Evolutionary conservation across 1,140 invertebrate species (phyloP).

Genomic region (Ooceraea biroi): DNA sequence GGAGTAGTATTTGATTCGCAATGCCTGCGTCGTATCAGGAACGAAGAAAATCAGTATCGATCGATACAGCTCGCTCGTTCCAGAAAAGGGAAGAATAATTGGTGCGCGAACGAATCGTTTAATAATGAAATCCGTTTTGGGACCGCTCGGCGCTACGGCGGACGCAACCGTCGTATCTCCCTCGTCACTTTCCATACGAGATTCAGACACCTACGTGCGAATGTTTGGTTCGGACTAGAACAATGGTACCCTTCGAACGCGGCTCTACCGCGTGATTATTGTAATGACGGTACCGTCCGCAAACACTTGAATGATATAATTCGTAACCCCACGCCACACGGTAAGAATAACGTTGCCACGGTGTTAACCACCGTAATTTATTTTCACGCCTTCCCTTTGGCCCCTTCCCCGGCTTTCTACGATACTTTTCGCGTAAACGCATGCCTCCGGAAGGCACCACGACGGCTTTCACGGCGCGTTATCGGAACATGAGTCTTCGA

Average conservation of each 20-base stretch:
- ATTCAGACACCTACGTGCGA: slow-evolving; percentile 66
- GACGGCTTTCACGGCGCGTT: slow-evolving; percentile 58
- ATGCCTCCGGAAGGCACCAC: slow-evolving; percentile 19
- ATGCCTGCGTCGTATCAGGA: no score
- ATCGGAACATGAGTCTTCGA: slow-evolving; percentile 15
- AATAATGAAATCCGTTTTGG: neutral
- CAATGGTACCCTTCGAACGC: slow-evolving; percentile 61
- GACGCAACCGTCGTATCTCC: neutral
- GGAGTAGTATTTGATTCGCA: no score
- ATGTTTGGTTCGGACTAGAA: slow-evolving; percentile 49
- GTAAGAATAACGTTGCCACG: slow-evolving; percentile 64
- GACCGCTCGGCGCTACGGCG: neutral
- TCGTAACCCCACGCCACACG: slow-evolving; percentile 42
- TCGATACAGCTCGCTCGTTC: no score
- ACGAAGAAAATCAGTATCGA: no score
- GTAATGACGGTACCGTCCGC: slow-evolving; percentile 63
- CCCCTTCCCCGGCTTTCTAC: slow-evolving; percentile 58
- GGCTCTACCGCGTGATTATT: slow-evolving; percentile 66
- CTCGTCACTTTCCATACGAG: slow-evolving; percentile 33
- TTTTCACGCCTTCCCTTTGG: slow-evolving; percentile 46
- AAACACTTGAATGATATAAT: slow-evolving; percentile 64
- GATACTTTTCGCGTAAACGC: slow-evolving; percentile 25
- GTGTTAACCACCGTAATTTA: slow-evolving; percentile 57
- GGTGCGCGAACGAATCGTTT: no score
- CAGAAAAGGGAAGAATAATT: no score